A percentile compares a stretch with the other conserved stretches of the same genome.
These are phyloP conservation scores for Pollenia amentaria DNA, from an alignment of 2,888 invertebrate species.

Conservation along the genomic window DNA sequence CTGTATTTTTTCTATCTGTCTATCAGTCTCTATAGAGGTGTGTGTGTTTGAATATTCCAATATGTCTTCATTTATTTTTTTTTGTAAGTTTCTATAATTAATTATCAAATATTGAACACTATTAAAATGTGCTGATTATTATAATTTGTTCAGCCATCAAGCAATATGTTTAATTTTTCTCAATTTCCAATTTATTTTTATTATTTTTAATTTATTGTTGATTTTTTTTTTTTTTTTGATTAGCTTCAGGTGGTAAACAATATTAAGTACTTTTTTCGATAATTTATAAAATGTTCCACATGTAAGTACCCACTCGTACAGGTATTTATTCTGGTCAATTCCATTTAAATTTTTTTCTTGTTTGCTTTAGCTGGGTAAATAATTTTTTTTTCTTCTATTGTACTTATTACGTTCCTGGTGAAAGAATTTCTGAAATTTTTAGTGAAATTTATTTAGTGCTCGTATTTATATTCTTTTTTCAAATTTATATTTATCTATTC, in stretches of 20 bases:
- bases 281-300: constrained; percentile 43
- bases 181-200: constrained; percentile 1
- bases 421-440: neutral
- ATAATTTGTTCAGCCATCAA: neutral
- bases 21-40: neutral
- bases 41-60: neutral
- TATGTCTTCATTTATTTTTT: neutral
- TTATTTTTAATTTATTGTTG: constrained; percentile 15
- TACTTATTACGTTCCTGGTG: constrained; percentile 4
- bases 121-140: constrained; percentile 31
- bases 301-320: constrained; percentile 24
- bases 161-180: constrained; percentile 57
- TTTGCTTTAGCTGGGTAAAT: constrained; percentile 42
- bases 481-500: neutral
- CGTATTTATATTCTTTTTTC: neutral
- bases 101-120: constrained; percentile 10
- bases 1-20: neutral
- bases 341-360: constrained; percentile 7
- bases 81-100: constrained; percentile 2
- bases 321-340: constrained; percentile 16
- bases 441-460: neutral
- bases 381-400: constrained; percentile 22
- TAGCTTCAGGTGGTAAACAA: constrained; percentile 57
- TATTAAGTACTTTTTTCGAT: constrained; percentile 8
- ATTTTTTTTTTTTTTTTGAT: constrained; percentile 23